phyloP scores from a whole-genome alignment of 2,888 invertebrate genomes.

The Hirtodrosophila duncani region DNA sequence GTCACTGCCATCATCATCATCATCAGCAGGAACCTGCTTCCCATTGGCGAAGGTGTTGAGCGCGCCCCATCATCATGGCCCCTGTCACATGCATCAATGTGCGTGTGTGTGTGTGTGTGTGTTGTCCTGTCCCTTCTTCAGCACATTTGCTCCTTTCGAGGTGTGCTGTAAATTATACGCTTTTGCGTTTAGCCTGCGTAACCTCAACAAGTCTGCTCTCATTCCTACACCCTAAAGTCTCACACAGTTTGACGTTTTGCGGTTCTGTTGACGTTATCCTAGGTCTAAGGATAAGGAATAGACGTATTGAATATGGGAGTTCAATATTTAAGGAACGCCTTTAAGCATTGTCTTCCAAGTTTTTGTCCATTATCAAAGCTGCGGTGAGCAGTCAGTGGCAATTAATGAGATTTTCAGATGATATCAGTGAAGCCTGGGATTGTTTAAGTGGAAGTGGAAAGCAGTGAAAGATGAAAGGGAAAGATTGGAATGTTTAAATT shows the following conservation, averaged over 20 bases:
- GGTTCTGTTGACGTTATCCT: slow-evolving; percentile 54
- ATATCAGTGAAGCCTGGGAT: no score
- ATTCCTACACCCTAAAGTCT: slow-evolving; percentile 16
- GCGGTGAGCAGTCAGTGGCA: slow-evolving; percentile 29
- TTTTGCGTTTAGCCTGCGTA: slow-evolving; percentile 61
- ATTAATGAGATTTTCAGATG: slow-evolving; percentile 44
- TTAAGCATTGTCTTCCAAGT: slow-evolving; percentile 33
- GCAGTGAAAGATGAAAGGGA: no score
- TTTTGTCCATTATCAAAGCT: slow-evolving; percentile 17
- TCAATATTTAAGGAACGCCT: slow-evolving; percentile 58
- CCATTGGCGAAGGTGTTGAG: slow-evolving; percentile 31
- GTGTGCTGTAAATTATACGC: slow-evolving; percentile 66
- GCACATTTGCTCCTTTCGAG: slow-evolving; percentile 10
- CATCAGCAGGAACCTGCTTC: not conserved
- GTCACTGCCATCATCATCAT: slow-evolving; percentile 28
- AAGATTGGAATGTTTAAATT: no score
- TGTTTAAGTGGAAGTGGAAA: no score
- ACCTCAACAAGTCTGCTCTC: slow-evolving; percentile 34
- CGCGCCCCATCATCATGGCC: slow-evolving; percentile 15
- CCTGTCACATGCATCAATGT: slow-evolving; percentile 51
- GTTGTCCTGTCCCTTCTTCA: not conserved
- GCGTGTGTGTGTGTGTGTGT: not conserved
- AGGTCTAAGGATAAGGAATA: slow-evolving; percentile 4
- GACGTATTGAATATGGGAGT: slow-evolving; percentile 20
- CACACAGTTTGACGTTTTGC: slow-evolving; percentile 64